Conservation (phyloP, 1,140 invertebrate species). For the Mamestra configurata region DNA sequence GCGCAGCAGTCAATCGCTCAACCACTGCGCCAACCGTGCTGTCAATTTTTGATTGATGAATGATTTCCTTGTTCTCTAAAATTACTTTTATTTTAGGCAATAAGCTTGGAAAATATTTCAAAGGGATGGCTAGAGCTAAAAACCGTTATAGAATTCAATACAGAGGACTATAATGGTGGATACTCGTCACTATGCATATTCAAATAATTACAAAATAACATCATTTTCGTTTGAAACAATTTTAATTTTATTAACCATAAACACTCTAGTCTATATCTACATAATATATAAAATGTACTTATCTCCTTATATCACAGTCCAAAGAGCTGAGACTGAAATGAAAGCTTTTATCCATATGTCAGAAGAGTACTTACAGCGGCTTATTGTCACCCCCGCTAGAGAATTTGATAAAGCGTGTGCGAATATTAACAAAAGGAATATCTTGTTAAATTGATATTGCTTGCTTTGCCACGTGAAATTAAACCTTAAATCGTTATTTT, state of each 20-base stretch:
- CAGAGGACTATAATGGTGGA: too few species aligned
- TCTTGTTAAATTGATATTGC: slow-evolving; percentile 88
- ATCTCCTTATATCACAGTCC: slow-evolving; percentile 81
- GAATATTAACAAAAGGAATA: slow-evolving; percentile 89
- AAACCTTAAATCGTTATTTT: slow-evolving; percentile 60
- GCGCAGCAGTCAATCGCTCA: too few species aligned
- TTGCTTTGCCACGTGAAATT: slow-evolving; percentile 66
- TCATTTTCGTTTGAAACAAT: too few species aligned
- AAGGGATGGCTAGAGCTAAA: too few species aligned
- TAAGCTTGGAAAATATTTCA: too few species aligned
- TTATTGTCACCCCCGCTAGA: slow-evolving; percentile 88
- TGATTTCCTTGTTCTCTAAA: too few species aligned
- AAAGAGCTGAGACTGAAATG: slow-evolving; percentile 87
- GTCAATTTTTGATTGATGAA: too few species aligned
- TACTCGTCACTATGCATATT: too few species aligned
- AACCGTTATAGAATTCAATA: too few species aligned
- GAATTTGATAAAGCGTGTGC: slow-evolving; percentile 88
- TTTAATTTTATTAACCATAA: neutral
- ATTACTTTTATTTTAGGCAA: too few species aligned
- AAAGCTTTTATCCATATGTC: slow-evolving; percentile 88
- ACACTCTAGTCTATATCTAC: neutral
- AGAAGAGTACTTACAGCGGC: slow-evolving; percentile 87
- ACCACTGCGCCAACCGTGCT: too few species aligned
- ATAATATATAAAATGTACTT: slow-evolving; percentile 30
- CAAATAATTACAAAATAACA: too few species aligned